Evolutionary conservation across 2,797 vertebrate genomes (phyloP).

Genomic region (Natrix natrix): DNA sequence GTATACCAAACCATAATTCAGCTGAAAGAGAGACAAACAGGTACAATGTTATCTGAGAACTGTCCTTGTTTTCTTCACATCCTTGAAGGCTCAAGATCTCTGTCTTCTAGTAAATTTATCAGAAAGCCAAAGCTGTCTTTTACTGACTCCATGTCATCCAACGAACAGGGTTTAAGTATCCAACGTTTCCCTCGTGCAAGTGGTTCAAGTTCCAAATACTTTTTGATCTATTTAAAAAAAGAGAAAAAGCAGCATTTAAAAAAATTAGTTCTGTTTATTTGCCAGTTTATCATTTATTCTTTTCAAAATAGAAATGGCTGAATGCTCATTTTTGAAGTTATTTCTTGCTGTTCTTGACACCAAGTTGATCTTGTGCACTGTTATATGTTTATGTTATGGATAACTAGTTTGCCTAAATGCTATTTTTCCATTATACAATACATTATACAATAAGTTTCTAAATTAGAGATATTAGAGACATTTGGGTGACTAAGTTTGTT

Average conservation of each 20-base stretch:
- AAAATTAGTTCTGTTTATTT: slow-evolving; percentile 40
- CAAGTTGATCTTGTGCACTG: slow-evolving; percentile 52
- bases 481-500: background rate
- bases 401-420: slow-evolving; percentile 47
- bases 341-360: slow-evolving; percentile 46
- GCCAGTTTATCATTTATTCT: background rate
- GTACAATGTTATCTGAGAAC: slow-evolving; percentile 51
- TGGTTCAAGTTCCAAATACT: slow-evolving; percentile 96
- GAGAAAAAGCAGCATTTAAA: background rate
- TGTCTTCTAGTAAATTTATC: slow-evolving; percentile 91
- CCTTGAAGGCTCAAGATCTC: slow-evolving; percentile 84
- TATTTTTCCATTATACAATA: slow-evolving; percentile 29
- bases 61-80: slow-evolving; percentile 77
- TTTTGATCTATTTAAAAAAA: slow-evolving; percentile 82
- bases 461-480: background rate
- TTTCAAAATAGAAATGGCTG: background rate
- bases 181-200: slow-evolving; percentile 92
- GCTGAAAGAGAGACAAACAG: slow-evolving; percentile 56
- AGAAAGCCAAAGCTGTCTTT: slow-evolving; percentile 92
- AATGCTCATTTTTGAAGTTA: slow-evolving; percentile 34
- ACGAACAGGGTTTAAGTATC: slow-evolving; percentile 90
- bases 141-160: slow-evolving; percentile 86
- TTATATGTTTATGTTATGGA: slow-evolving; percentile 59
- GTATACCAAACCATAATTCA: slow-evolving; percentile 57
- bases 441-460: background rate